Conservation (phyloP, 2,888 invertebrate genomes). For the Danaus chrysippus region DNA sequence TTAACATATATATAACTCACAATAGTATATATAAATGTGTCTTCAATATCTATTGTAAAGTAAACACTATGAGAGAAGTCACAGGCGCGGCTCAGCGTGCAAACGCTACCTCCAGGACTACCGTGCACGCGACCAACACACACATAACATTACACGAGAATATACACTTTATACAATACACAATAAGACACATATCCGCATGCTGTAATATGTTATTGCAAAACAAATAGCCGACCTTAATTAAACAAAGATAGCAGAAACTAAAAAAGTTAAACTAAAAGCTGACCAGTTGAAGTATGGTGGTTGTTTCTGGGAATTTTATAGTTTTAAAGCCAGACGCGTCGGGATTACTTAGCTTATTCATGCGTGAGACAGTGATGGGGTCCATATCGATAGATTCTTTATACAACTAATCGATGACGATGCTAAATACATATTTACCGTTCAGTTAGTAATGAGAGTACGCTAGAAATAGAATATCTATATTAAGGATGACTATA, state of each 20-base stretch:
- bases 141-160: neutral
- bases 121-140: conserved; percentile 28
- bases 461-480: no score
- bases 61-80: neutral
- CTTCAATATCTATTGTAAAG: neutral
- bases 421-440: no score
- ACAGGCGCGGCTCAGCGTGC: neutral
- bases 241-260: conserved; percentile 44
- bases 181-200: conserved; percentile 10
- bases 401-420: no score
- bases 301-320: conserved; percentile 58
- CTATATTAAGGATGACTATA: no score
- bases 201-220: conserved; percentile 8
- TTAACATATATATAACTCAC: no score
- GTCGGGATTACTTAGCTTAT: conserved; percentile 61
- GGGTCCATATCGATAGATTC: conserved; percentile 29
- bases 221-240: conserved; percentile 34
- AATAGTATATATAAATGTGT: neutral
- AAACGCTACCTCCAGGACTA: conserved; percentile 18
- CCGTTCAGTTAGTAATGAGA: no score
- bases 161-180: neutral
- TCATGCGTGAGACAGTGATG: conserved; percentile 45
- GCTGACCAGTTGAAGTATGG: conserved; percentile 48
- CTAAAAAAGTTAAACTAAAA: conserved; percentile 35
- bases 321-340: conserved; percentile 48